Evolutionary conservation across 2,113 vertebrate genomes (phyloP).

Genomic region (Melanerpes formicivorus): DNA sequence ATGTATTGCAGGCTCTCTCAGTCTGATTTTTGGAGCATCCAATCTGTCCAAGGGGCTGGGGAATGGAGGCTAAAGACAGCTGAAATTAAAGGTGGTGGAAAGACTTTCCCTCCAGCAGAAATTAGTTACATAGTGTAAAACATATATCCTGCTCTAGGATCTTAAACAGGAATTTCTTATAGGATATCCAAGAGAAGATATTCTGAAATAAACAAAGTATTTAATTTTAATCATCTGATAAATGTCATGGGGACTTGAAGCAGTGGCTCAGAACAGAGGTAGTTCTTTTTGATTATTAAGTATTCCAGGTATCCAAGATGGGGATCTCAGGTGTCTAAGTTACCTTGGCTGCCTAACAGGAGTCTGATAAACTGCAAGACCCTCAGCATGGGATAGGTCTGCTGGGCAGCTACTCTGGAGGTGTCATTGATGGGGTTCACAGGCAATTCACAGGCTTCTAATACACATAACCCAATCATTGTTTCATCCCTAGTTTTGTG

Average conservation of each 20-base stretch:
- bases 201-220: background rate
- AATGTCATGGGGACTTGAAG: background rate
- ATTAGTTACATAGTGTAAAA: background rate
- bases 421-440: background rate
- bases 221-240: background rate
- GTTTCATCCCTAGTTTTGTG: background rate
- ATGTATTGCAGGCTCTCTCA: background rate
- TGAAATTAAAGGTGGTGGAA: background rate
- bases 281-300: background rate
- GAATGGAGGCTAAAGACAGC: background rate
- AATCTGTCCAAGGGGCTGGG: accelerated
- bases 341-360: background rate
- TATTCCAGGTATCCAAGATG: background rate
- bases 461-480: background rate
- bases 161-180: background rate
- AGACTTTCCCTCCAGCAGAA: background rate
- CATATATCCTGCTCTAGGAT: background rate
- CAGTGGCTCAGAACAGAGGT: background rate
- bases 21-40: background rate
- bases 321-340: background rate
- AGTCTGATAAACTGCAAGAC: background rate
- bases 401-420: background rate
- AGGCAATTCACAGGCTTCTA: background rate
- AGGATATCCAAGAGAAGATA: background rate
- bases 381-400: background rate